phyloP scores from a whole-genome alignment of 2,888 invertebrate species.

The Orchesellides sinensis region DNA sequence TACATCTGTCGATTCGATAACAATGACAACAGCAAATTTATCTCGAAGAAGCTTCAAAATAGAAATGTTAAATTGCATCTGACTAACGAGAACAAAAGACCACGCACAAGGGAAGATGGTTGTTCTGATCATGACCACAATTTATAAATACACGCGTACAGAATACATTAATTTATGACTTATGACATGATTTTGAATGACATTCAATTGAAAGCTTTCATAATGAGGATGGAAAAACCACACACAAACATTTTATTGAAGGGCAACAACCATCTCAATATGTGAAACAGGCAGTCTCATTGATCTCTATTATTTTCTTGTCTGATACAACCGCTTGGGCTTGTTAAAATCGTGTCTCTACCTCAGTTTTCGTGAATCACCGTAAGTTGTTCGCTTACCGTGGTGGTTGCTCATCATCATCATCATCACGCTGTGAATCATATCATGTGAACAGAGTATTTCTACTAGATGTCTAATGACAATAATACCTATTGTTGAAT shows the following conservation, averaged over 20 bases:
- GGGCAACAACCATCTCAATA: constrained; percentile 35
- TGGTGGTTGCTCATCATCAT: too few species aligned
- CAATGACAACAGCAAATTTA: neutral
- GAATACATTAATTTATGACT: constrained; percentile 36
- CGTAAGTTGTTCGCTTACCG: too few species aligned
- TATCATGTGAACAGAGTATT: too few species aligned
- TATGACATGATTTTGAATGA: constrained; percentile 45
- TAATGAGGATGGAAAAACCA: constrained; percentile 42
- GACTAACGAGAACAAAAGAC: constrained; percentile 22
- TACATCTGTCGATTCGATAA: neutral
- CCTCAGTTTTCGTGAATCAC: too few species aligned
- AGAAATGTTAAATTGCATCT: constrained; percentile 18
- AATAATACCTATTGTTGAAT: too few species aligned
- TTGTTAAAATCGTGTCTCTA: neutral
- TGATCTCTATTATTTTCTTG: constrained; percentile 3
- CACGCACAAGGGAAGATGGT: constrained; percentile 1
- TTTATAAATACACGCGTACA: neutral
- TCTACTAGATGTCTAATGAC: too few species aligned
- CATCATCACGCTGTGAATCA: too few species aligned
- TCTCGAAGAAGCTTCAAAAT: neutral
- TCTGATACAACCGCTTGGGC: neutral
- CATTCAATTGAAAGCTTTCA: constrained; percentile 40
- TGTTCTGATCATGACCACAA: neutral
- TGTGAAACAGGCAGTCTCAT: constrained; percentile 23
- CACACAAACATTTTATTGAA: constrained; percentile 39